Conservation (phyloP, 2,888 invertebrate genomes). For the Tetragonula carbonaria region DNA sequence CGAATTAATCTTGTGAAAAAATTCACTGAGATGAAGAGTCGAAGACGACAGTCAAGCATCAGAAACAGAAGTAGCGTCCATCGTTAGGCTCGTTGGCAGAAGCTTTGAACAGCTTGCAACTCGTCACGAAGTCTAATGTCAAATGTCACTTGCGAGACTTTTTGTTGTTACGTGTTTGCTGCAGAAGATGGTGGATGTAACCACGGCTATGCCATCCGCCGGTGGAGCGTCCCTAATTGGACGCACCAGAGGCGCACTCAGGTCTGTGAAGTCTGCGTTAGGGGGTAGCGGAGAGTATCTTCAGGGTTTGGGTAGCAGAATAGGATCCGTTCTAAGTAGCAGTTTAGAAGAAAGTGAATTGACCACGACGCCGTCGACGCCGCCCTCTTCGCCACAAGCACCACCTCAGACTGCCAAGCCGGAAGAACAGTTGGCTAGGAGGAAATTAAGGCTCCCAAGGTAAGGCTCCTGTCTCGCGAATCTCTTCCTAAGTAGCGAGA, state of each 20-base stretch:
- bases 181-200: slow-evolving; percentile 78
- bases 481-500: background rate
- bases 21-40: background rate
- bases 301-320: slow-evolving; percentile 80
- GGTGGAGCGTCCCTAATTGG: slow-evolving; percentile 79
- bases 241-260: slow-evolving; percentile 81
- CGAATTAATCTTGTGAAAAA: background rate
- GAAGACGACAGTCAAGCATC: background rate
- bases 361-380: slow-evolving; percentile 76
- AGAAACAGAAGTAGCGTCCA: background rate
- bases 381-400: slow-evolving; percentile 75
- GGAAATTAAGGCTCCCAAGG: slow-evolving; percentile 78
- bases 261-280: slow-evolving; percentile 80
- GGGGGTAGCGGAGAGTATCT: slow-evolving; percentile 82
- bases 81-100: background rate
- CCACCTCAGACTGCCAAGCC: slow-evolving; percentile 55
- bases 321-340: slow-evolving; percentile 81
- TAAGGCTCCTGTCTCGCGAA: slow-evolving; percentile 51
- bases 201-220: slow-evolving; percentile 73
- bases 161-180: background rate
- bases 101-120: background rate
- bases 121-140: background rate
- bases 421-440: slow-evolving; percentile 72
- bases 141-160: background rate
- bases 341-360: slow-evolving; percentile 82